These are phyloP conservation scores for Vireo altiloquus DNA, from an alignment of 2,113 vertebrate genomes.

Conservation along the genomic window DNA sequence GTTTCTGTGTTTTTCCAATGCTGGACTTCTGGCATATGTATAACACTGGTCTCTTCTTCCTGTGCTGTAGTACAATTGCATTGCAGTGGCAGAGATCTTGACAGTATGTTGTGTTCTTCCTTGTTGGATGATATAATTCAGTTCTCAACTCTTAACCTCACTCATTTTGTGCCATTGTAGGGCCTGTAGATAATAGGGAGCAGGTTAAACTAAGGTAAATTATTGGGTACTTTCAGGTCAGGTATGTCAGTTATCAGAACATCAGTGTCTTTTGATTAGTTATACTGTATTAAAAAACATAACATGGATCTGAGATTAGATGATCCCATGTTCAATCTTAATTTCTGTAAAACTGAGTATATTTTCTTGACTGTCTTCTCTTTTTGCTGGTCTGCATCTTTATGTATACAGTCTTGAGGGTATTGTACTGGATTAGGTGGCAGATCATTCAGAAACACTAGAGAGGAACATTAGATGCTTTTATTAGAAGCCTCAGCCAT, in stretches of 20 bases:
- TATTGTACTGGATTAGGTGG: background rate
- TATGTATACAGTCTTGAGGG: background rate
- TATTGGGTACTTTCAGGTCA: background rate
- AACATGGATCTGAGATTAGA: background rate
- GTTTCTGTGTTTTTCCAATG: background rate
- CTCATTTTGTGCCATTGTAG: background rate
- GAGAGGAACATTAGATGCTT: background rate
- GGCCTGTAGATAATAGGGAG: background rate
- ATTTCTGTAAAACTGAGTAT: background rate
- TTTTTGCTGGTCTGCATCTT: background rate
- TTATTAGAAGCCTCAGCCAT: background rate
- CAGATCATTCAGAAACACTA: background rate
- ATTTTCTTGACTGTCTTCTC: background rate
- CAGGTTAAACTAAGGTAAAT: background rate
- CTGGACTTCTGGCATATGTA: background rate
- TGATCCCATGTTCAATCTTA: background rate
- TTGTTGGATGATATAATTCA: background rate
- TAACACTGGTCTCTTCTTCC: background rate
- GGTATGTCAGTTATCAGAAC: background rate
- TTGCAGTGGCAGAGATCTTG: background rate
- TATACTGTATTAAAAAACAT: background rate
- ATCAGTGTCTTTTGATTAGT: background rate
- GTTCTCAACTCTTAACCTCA: background rate
- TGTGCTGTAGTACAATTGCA: background rate
- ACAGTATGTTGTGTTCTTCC: background rate